Conservation (phyloP, 2,888 invertebrate genomes). For the Idaea straminata region DNA sequence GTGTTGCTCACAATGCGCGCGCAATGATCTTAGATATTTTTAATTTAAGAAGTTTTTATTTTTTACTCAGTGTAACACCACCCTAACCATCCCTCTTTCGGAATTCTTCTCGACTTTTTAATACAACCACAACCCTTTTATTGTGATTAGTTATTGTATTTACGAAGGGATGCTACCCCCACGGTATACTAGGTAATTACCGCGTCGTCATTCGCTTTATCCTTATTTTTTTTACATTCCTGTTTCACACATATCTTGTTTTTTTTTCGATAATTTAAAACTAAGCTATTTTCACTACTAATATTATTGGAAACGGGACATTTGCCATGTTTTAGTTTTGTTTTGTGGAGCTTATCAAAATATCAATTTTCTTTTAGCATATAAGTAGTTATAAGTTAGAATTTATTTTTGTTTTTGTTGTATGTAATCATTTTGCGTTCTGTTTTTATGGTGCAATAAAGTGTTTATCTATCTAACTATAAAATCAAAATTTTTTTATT, state of each 20-base stretch:
- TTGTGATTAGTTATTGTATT: slow-evolving; percentile 78
- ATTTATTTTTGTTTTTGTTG: too few species aligned
- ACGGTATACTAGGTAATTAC: slow-evolving; percentile 6
- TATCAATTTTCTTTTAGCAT: too few species aligned
- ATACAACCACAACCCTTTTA: slow-evolving; percentile 78
- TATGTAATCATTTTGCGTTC: too few species aligned
- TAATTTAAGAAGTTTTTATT: not conserved
- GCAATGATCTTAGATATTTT: not conserved
- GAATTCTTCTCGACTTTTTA: slow-evolving; percentile 76
- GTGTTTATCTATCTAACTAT: too few species aligned
- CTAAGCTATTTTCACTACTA: too few species aligned
- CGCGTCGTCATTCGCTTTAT: not conserved
- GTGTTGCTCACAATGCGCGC: too few species aligned
- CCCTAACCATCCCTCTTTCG: slow-evolving; percentile 48
- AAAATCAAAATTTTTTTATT: too few species aligned
- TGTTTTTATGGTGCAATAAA: too few species aligned
- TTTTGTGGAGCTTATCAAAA: too few species aligned
- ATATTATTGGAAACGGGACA: too few species aligned
- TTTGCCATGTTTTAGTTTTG: too few species aligned
- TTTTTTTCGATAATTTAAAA: not conserved
- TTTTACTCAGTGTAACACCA: slow-evolving; percentile 34
- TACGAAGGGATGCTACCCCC: slow-evolving; percentile 43
- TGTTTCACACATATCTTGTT: not conserved
- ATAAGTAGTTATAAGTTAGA: too few species aligned
- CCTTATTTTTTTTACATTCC: not conserved